phyloP scores from a whole-genome alignment of 2,888 invertebrate genomes.

The Drosophila lacicola region DNA sequence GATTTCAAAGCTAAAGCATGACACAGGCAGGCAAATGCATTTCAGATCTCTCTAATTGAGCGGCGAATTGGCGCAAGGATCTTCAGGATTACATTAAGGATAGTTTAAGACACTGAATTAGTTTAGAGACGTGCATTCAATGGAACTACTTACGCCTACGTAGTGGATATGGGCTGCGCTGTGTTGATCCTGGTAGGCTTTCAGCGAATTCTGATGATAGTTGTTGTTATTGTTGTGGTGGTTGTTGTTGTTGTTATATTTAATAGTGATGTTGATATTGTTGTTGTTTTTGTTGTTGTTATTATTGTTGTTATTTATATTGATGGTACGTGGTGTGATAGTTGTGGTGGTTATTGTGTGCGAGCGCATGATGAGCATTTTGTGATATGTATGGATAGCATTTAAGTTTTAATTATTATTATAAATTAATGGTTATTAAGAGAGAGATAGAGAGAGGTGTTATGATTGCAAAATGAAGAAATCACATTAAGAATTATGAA shows the following conservation, averaged over 20 bases:
- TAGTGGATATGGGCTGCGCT: slow-evolving; percentile 93
- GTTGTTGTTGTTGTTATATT: slow-evolving; percentile 39
- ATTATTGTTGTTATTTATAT: slow-evolving; percentile 4
- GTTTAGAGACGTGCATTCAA: slow-evolving; percentile 58
- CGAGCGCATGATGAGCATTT: slow-evolving; percentile 61
- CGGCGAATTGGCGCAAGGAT: background rate
- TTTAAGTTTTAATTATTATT: slow-evolving; percentile 45
- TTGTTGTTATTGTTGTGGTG: slow-evolving; percentile 47
- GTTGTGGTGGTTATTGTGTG: slow-evolving; percentile 38
- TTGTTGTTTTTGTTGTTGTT: slow-evolving; percentile 42
- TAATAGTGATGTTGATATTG: slow-evolving; percentile 27
- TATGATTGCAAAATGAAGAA: slow-evolving; percentile 37
- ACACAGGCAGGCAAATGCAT: slow-evolving; percentile 32
- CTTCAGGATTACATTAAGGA: slow-evolving; percentile 12
- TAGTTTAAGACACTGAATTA: slow-evolving; percentile 30
- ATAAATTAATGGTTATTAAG: slow-evolving; percentile 25
- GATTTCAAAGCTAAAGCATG: slow-evolving; percentile 20
- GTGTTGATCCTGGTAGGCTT: slow-evolving; percentile 93
- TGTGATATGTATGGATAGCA: slow-evolving; percentile 65
- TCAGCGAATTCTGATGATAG: slow-evolving; percentile 91
- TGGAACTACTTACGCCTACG: slow-evolving; percentile 91
- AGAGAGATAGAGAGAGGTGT: slow-evolving; percentile 25
- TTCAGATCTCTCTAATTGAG: slow-evolving; percentile 7
- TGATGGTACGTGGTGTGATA: slow-evolving; percentile 34
- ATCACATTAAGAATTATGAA: slow-evolving; percentile 12